Percentiles rank a stretch among this genome's conserved stretches.
phyloP scores from a whole-genome alignment of 1,140 invertebrate species.

The Hyphantria cunea region DNA sequence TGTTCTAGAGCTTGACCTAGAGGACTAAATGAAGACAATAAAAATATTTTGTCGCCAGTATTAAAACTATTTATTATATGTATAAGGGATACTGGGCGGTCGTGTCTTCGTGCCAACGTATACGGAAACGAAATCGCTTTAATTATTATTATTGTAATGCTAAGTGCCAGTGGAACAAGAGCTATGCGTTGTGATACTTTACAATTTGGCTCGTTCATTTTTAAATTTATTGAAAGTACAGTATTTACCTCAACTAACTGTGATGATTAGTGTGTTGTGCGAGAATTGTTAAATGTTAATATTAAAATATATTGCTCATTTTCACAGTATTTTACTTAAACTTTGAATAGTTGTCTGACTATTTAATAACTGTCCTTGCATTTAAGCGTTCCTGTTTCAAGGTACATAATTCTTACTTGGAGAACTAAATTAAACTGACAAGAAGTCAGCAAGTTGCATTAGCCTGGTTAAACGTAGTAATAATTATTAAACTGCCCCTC shows the following conservation, averaged over 20 bases:
- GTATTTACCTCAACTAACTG: slow-evolving; percentile 78
- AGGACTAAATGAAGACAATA: slow-evolving; percentile 24
- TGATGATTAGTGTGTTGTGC: slow-evolving; percentile 60
- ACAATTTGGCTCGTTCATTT: slow-evolving; percentile 18
- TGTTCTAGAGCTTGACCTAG: slow-evolving; percentile 69
- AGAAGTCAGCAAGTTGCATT: no score
- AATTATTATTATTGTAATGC: slow-evolving; percentile 26
- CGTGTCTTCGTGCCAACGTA: slow-evolving; percentile 3
- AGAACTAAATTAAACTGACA: no score
- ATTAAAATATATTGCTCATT: slow-evolving; percentile 16
- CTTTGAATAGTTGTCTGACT: background rate
- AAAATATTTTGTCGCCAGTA: slow-evolving; percentile 38
- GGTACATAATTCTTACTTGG: no score
- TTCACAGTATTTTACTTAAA: background rate
- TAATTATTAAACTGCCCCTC: no score
- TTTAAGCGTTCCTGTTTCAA: no score
- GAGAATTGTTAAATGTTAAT: slow-evolving; percentile 39
- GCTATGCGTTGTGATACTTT: slow-evolving; percentile 41
- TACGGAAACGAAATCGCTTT: slow-evolving; percentile 28
- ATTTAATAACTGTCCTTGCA: no score
- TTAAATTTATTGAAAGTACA: slow-evolving; percentile 38
- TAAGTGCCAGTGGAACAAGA: slow-evolving; percentile 42
- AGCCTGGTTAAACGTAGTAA: no score
- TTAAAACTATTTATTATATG: slow-evolving; percentile 22
- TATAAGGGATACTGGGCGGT: slow-evolving; percentile 2